Evolutionary conservation across 2,888 invertebrate species (phyloP), one percentile per base, ranked within the genome.

Genomic region (Drosophila meridionalis): DNA sequence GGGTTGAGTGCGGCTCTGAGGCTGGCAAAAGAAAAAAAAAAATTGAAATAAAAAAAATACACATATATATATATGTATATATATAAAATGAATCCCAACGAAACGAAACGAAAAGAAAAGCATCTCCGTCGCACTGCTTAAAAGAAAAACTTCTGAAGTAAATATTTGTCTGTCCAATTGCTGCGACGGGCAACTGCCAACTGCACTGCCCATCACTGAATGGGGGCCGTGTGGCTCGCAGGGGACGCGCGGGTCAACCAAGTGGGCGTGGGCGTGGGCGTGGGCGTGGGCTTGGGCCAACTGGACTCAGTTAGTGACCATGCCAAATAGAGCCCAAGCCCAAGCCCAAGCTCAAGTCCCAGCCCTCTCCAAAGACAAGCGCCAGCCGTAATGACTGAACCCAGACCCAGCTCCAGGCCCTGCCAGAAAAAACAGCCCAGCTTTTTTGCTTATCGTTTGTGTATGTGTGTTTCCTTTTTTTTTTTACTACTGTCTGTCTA

Each of bases 81-180:
- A 30, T 74, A 60, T 28, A 56, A 73, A 64, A 55, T 26, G 38
- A 40, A 45, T n/a, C 40, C 40, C 56, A 56, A 42, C 56, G 56
- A 42, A 56, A 36, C 52, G 52, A 26, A 52, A 56, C 56, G 65
- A 43, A 62, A 71, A 52, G 79, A 64, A 79, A 73, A 82, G 65
- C 82, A 73, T 69, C 62, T 63, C 52, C 55, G 70, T 69, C 83
- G 67, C 60, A 75, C 68, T 89, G 90, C 87, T 88, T 90, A 89
- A 86, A 90, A 89, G 87, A 90, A 89, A 87, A 87, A 87, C 90
- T 90, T 84, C 75, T 90, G 89, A 88, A 88, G 91, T 91, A 91
- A 90, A 91, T 90, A 90, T 91, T 91, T 90, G 88, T 85, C 84
- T 87, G 88, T 90, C 90, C 91, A 89, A 89, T 91, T 90, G 90